phyloP scores from a whole-genome alignment of 2,888 invertebrate genomes.

The Orthosia gothica region DNA sequence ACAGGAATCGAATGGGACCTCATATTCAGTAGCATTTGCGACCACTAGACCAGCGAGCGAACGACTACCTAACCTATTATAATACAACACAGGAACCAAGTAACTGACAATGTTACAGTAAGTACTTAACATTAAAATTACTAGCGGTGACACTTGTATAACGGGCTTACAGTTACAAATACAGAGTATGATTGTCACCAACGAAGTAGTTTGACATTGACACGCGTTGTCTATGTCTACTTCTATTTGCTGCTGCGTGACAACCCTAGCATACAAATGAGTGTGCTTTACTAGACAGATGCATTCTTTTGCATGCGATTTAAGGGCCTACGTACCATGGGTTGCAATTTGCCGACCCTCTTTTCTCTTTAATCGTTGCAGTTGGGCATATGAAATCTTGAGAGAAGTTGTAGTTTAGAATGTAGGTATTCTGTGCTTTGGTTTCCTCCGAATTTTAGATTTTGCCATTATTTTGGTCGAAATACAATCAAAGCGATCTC shows the following conservation, averaged over 20 bases:
- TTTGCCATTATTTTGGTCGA: background rate
- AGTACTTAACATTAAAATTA: conserved; percentile 20
- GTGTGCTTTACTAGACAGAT: conserved; percentile 61
- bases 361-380: no score
- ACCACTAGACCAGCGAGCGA: no score
- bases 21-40: no score
- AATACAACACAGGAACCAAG: background rate
- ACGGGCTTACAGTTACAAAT: conserved; percentile 22
- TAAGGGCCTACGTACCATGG: conserved; percentile 5
- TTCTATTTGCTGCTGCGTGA: conserved; percentile 27
- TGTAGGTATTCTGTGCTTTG: background rate
- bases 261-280: conserved; percentile 66
- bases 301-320: conserved; percentile 64
- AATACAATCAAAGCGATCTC: no score
- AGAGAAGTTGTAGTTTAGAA: background rate
- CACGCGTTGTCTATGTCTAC: conserved; percentile 54
- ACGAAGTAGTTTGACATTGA: conserved; percentile 66
- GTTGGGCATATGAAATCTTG: no score
- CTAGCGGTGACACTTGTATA: conserved; percentile 26
- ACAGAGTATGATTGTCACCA: conserved; percentile 45
- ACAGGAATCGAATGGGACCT: no score
- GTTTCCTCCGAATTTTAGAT: background rate
- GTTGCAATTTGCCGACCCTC: background rate
- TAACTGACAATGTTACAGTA: conserved; percentile 9
- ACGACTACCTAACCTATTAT: background rate